These are phyloP conservation scores for Nanorana parkeri DNA, from an alignment of 2,113 vertebrate genomes.

Conservation along the genomic window DNA sequence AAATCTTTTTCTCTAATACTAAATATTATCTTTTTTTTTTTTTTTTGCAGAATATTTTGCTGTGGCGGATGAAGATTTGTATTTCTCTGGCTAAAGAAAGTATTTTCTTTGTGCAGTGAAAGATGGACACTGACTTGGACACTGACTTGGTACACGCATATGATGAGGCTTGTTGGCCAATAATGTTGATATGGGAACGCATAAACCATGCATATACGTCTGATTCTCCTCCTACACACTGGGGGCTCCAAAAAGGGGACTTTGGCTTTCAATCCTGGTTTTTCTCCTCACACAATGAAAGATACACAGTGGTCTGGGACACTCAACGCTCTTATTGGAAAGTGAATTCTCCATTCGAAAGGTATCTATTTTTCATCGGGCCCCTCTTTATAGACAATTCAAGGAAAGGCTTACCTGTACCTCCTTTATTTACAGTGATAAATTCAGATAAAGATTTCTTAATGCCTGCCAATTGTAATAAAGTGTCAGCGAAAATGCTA, in stretches of 20 bases:
- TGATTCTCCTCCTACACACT: background rate
- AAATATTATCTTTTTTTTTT: too few relatives aligned
- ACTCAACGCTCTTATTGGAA: background rate
- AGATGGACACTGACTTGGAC: background rate
- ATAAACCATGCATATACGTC: background rate
- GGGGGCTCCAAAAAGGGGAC: background rate
- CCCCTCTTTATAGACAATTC: background rate
- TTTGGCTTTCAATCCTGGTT: background rate
- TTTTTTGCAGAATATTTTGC: too few relatives aligned
- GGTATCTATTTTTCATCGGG: background rate
- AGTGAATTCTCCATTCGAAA: constrained; percentile 8
- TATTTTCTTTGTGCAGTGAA: too few relatives aligned
- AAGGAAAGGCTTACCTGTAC: background rate
- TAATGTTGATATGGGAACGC: background rate
- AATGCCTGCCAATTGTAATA: background rate
- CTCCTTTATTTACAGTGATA: background rate
- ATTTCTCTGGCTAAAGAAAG: too few relatives aligned
- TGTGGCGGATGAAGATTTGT: too few relatives aligned
- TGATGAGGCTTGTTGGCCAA: background rate
- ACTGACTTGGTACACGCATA: background rate
- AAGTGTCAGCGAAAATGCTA: background rate
- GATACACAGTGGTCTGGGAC: background rate
- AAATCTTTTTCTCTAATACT: too few relatives aligned
- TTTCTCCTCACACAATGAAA: background rate
- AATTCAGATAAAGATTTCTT: background rate